Base-by-base conservation (phyloP, 2,113 vertebrate genomes). In the Barnardius zonarius region DNA sequence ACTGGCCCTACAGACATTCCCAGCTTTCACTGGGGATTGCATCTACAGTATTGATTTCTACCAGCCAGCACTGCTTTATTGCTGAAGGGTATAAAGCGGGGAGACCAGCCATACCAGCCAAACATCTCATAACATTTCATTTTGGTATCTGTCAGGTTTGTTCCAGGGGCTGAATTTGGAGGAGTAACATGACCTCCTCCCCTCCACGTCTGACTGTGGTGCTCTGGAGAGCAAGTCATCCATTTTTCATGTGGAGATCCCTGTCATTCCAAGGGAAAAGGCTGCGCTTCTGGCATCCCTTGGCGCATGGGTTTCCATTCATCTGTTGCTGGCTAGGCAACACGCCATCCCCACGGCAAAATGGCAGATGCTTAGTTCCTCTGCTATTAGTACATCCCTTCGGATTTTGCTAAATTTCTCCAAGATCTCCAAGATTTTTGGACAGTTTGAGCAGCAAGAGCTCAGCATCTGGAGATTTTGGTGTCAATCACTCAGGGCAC, bases 231-330 rank as follows among this genome's bases (percentile, higher is more conserved):
- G n/a, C 80, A 72, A 96, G 52, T 95, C 79, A 95, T 83, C 44
- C 68, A 61, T 88, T 95, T 92, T 94, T 92, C 61, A n/a, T 78
- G 74, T 88, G 70, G 80, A 96, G 20, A 52, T 95, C 80, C 69
- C 35, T 0, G 0, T 81, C 4, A 0, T 79, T 96, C 88, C 80
- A 92, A 89, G 74, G 46, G 44, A 87, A 90, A 89, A 82, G 80
- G 80, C 88, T 0, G 0, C 24, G 64, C 68, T 97, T 96, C 79
- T 46, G 44, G 93, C 92, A 95, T 94, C 88, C 83, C 92, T 95
- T 95, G 83, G 93, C 20, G 0, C 2, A 5, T 54, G 62, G 59
- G 57, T 69, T 93, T 84, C 88, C 92, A 91, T 92, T 94, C 73
- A 76, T 93, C 46, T 84, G 28, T 37, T 46, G 52, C 86, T 68